Evolutionary conservation across 2,888 invertebrate genomes (phyloP).

Genomic region (Xanthorhoe spadicearia): DNA sequence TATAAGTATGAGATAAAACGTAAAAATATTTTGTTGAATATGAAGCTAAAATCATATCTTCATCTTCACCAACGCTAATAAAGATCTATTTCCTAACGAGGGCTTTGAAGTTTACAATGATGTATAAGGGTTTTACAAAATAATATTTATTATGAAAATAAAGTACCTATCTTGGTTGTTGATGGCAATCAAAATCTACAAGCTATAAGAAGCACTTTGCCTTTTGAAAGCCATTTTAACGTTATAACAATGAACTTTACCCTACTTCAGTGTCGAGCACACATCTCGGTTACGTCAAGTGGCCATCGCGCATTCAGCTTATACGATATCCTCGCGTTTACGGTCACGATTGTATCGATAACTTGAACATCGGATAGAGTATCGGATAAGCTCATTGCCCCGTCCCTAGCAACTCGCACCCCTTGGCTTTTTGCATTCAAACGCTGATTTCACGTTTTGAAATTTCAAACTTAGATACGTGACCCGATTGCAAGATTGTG

Average conservation of each 20-base stretch:
- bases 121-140: neutral
- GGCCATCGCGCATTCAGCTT: slow-evolving; percentile 35
- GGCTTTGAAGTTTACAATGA: neutral
- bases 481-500: slow-evolving; percentile 64
- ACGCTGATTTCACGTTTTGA: slow-evolving; percentile 75
- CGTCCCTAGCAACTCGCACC: slow-evolving; percentile 51
- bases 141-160: slow-evolving; percentile 3
- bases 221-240: slow-evolving; percentile 28
- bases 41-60: no score
- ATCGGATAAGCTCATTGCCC: slow-evolving; percentile 39
- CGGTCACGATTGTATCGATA: slow-evolving; percentile 39
- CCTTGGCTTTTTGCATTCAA: slow-evolving; percentile 71
- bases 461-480: slow-evolving; percentile 74
- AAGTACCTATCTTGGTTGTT: slow-evolving; percentile 9
- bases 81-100: no score
- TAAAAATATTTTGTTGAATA: neutral
- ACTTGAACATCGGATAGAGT: slow-evolving; percentile 35
- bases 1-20: neutral
- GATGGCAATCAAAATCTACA: slow-evolving; percentile 18
- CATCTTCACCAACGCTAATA: no score
- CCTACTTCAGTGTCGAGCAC: slow-evolving; percentile 43
- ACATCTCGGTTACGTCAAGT: slow-evolving; percentile 35
- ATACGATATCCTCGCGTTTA: slow-evolving; percentile 36
- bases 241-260: slow-evolving; percentile 42
- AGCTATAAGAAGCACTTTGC: slow-evolving; percentile 21